Percentiles rank a stretch among this genome's conserved stretches.
Evolutionary conservation across 2,888 invertebrate genomes (phyloP).

Genomic region (Nudaria mundana): DNA sequence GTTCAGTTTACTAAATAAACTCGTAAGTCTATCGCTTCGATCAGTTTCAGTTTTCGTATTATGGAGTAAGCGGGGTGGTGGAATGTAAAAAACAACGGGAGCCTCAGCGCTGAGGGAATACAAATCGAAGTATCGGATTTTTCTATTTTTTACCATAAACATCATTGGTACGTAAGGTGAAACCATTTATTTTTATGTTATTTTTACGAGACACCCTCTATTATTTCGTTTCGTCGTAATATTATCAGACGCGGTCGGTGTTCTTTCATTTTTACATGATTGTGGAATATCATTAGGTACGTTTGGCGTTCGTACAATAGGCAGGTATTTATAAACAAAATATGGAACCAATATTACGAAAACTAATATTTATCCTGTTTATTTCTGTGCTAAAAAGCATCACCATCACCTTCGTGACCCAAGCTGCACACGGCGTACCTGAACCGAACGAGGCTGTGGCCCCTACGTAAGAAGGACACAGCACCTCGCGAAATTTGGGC

Average conservation of each 20-base stretch:
- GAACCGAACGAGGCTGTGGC: too few relatives aligned
- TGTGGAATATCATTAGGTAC: conserved; percentile 2
- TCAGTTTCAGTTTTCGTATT: conserved; percentile 14
- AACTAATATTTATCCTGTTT: too few relatives aligned
- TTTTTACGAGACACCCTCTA: conserved; percentile 29
- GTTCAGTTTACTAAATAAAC: not conserved
- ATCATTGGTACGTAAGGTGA: conserved; percentile 30
- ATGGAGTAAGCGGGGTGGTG: conserved; percentile 34
- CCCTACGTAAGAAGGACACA: too few relatives aligned
- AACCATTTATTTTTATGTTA: conserved; percentile 39
- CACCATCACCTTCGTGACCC: too few relatives aligned
- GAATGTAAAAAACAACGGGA: conserved; percentile 48
- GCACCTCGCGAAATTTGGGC: too few relatives aligned
- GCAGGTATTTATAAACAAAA: too few relatives aligned
- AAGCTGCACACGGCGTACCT: too few relatives aligned
- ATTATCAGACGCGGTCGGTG: conserved; percentile 11
- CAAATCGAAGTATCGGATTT: conserved; percentile 50
- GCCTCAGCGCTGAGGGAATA: conserved; percentile 49
- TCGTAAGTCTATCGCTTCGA: conserved; percentile 5
- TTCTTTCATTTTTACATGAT: conserved; percentile 19
- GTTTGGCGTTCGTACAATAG: too few relatives aligned
- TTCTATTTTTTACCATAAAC: conserved; percentile 35
- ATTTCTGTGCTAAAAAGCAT: too few relatives aligned
- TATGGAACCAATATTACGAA: too few relatives aligned
- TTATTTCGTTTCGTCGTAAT: conserved; percentile 28